Conservation (phyloP, 2,113 vertebrate species). For the Protomyctophum bolini region DNA sequence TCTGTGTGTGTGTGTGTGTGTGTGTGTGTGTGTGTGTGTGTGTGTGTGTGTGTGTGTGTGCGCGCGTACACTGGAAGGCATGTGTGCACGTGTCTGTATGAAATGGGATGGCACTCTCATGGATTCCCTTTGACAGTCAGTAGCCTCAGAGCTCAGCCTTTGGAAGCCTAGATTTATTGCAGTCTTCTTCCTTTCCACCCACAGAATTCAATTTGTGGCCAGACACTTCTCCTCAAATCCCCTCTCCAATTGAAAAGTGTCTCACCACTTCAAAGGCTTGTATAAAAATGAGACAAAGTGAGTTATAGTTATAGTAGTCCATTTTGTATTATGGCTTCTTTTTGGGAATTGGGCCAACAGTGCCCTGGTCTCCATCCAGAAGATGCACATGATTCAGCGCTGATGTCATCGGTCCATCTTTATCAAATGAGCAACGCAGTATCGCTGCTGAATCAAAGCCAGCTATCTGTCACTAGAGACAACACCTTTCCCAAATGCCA, state of each 20-base stretch:
- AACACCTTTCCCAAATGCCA: conserved; percentile 11
- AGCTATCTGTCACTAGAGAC: background rate
- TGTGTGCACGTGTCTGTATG: no score
- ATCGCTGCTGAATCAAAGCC: background rate
- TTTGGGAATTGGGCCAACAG: conserved; percentile 7
- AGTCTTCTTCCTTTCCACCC: background rate
- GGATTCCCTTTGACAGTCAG: no score
- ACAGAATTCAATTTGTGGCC: background rate
- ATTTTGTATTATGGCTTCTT: conserved; percentile 3
- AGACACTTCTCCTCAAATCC: background rate
- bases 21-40: background rate
- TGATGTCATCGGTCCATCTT: background rate
- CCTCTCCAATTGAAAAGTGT: conserved; percentile 1
- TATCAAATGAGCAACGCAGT: background rate
- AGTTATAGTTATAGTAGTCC: background rate
- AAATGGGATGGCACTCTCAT: no score
- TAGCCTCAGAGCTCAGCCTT: no score
- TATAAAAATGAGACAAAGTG: background rate
- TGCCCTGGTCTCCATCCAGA: background rate
- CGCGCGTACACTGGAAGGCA: no score
- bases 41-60: background rate
- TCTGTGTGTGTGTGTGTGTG: background rate
- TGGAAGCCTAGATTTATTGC: background rate
- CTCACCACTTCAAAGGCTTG: background rate
- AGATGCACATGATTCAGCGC: background rate